These are phyloP conservation scores for Abrostola tripartita DNA, from an alignment of 2,888 invertebrate species.

Conservation along the genomic window DNA sequence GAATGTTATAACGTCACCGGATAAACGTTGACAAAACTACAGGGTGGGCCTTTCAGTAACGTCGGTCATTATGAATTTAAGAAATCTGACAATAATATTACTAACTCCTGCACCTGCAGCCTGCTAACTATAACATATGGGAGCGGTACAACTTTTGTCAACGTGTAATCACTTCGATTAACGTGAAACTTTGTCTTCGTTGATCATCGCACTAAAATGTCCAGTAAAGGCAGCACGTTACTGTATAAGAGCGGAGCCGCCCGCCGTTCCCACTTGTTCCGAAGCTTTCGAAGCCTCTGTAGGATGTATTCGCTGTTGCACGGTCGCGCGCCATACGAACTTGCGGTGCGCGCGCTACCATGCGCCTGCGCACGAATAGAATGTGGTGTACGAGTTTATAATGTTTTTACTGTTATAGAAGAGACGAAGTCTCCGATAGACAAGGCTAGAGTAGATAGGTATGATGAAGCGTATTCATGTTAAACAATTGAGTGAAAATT, in stretches of 20 bases:
- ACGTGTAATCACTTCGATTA: slow-evolving; percentile 26
- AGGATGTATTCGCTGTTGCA: slow-evolving; percentile 39
- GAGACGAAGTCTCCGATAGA: slow-evolving; percentile 86
- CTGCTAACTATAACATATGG: slow-evolving; percentile 53
- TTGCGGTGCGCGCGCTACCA: slow-evolving; percentile 44
- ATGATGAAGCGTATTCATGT: slow-evolving; percentile 81
- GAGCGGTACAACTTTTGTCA: slow-evolving; percentile 46
- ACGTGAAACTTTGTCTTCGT: slow-evolving; percentile 32
- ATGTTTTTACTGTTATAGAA: slow-evolving; percentile 82
- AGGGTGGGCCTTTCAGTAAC: slow-evolving; percentile 76
- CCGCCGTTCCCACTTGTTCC: slow-evolving; percentile 50
- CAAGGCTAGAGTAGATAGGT: slow-evolving; percentile 87
- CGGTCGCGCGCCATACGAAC: slow-evolving; percentile 15
- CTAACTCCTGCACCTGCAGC: slow-evolving; percentile 70
- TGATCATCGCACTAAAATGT: slow-evolving; percentile 16
- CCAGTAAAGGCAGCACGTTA: slow-evolving; percentile 28
- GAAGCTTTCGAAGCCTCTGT: slow-evolving; percentile 42
- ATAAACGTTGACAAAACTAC: slow-evolving; percentile 74
- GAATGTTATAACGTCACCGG: slow-evolving; percentile 38
- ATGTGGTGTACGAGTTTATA: slow-evolving; percentile 76
- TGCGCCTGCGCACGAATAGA: slow-evolving; percentile 56
- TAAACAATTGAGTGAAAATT: slow-evolving; percentile 84
- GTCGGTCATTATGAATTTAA: slow-evolving; percentile 81
- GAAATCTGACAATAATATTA: slow-evolving; percentile 85
- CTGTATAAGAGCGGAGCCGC: slow-evolving; percentile 23